Evolutionary conservation across 2,797 vertebrate genomes (phyloP).

Genomic region (Sus cebifrons): DNA sequence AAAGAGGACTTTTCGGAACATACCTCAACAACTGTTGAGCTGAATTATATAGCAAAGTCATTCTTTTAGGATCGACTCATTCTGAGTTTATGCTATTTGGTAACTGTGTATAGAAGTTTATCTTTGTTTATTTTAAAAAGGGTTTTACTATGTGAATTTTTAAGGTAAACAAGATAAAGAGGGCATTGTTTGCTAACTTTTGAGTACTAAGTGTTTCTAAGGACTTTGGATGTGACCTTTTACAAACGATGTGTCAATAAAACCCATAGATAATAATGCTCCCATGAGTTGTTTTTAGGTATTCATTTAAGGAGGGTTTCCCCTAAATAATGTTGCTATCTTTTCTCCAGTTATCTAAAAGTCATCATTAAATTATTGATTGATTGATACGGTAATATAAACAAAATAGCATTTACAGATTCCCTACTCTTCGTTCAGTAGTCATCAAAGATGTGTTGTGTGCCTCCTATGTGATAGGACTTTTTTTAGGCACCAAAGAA

Average conservation of each 20-base stretch:
- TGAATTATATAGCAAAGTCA: neutral
- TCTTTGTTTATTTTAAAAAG: neutral
- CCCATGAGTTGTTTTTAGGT: conserved; percentile 1
- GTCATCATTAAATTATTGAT: neutral
- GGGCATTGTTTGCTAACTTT: neutral
- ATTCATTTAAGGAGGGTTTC: neutral
- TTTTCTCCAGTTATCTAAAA: conserved; percentile 43
- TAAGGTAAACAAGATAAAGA: neutral
- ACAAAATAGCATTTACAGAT: neutral
- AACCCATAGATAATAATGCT: neutral
- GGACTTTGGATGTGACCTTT: neutral
- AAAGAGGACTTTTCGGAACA: neutral
- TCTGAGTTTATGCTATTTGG: neutral
- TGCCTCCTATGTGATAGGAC: neutral
- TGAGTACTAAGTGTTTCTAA: conserved; percentile 27
- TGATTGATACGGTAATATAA: neutral
- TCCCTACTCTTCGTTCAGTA: neutral
- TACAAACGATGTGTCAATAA: neutral
- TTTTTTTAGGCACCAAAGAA: neutral
- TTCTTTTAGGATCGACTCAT: neutral
- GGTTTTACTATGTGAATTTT: neutral
- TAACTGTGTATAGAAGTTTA: neutral
- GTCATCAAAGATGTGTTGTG: neutral
- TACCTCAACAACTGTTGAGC: neutral
- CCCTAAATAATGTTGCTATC: neutral